phyloP scores from a whole-genome alignment of 2,797 vertebrate species.

The Catostomus latipinnis region DNA sequence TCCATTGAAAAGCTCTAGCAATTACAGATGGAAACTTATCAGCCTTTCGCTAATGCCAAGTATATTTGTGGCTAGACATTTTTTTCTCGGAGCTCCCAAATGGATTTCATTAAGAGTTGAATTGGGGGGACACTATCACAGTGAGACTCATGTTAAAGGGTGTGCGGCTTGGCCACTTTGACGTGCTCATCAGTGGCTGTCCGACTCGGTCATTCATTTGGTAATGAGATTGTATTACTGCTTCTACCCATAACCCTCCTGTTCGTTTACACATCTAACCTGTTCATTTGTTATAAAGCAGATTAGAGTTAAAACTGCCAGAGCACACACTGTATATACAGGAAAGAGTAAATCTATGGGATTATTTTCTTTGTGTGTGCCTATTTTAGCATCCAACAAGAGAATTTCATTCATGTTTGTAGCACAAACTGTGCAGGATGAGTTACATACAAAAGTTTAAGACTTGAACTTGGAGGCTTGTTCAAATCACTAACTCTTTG shows the following conservation, averaged over 20 bases:
- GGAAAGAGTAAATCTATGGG: neutral
- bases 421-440: too few relatives aligned
- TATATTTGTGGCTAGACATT: neutral
- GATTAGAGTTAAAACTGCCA: constrained; percentile 25
- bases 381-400: too few relatives aligned
- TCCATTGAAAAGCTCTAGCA: neutral
- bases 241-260: constrained; percentile 31
- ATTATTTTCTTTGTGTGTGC: too few relatives aligned
- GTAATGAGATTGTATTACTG: constrained; percentile 48
- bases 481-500: too few relatives aligned
- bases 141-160: constrained; percentile 31
- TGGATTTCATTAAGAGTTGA: constrained; percentile 27
- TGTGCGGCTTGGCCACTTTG: constrained; percentile 22
- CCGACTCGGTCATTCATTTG: constrained; percentile 26
- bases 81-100: neutral
- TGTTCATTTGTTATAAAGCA: constrained; percentile 37
- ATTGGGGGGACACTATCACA: constrained; percentile 5
- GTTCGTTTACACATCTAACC: constrained; percentile 16
- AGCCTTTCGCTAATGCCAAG: neutral
- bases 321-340: neutral
- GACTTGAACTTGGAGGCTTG: too few relatives aligned
- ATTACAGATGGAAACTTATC: neutral
- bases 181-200: constrained; percentile 29
- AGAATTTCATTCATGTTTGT: too few relatives aligned
- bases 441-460: too few relatives aligned